These are phyloP conservation scores for Cynaeus angustus DNA, from an alignment of 2,888 invertebrate genomes.

Conservation along the genomic window DNA sequence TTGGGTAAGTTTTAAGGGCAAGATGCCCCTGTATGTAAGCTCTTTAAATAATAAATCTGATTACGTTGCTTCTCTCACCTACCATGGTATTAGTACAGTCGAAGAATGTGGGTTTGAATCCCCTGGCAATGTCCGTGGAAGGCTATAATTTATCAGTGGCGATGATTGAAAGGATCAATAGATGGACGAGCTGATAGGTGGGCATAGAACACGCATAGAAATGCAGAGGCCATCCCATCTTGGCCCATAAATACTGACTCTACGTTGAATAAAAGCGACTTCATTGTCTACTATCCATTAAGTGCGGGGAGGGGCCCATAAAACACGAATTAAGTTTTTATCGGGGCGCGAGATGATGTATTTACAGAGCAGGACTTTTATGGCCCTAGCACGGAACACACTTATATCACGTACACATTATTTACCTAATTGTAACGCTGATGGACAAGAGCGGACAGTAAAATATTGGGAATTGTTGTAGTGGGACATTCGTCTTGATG, in stretches of 20 bases:
- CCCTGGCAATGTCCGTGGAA: conserved; percentile 50
- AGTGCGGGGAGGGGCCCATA: conserved; percentile 61
- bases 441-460: conserved; percentile 23
- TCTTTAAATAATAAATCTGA: conserved; percentile 41
- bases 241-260: conserved; percentile 57
- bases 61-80: conserved; percentile 31
- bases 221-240: conserved; percentile 56
- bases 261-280: conserved; percentile 60
- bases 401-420: conserved; percentile 31
- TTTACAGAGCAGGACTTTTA: conserved; percentile 60
- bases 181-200: conserved; percentile 58
- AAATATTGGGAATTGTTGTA: conserved; percentile 5
- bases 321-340: conserved; percentile 66
- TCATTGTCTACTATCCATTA: conserved; percentile 62
- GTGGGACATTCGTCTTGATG: neutral
- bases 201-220: conserved; percentile 57
- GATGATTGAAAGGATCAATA: conserved; percentile 58
- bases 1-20: conserved; percentile 43
- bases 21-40: conserved; percentile 10
- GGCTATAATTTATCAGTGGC: conserved; percentile 56
- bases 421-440: conserved; percentile 37
- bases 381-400: conserved; percentile 49
- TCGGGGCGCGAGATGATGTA: conserved; percentile 63
- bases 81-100: conserved; percentile 5
- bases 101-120: conserved; percentile 42